Evolutionary conservation across 2,113 vertebrate genomes (phyloP).

Genomic region (Dunckerocampus dactyliophorus): DNA sequence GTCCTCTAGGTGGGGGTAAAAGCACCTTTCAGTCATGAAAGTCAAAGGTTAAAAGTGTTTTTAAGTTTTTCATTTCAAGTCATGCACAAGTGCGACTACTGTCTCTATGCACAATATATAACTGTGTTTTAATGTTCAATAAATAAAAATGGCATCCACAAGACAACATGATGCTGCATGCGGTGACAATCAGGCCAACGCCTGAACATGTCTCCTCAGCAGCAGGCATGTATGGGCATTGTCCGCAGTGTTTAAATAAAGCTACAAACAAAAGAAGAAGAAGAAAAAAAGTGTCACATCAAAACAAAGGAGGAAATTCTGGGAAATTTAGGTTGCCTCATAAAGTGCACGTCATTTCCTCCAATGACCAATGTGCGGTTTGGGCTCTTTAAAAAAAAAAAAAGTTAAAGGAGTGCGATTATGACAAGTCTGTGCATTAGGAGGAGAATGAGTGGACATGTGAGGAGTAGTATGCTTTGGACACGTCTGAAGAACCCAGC

Average conservation of each 20-base stretch:
- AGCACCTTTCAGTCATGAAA: not conserved
- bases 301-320: constrained; percentile 66
- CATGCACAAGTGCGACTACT: too few relatives aligned
- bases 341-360: constrained; percentile 74
- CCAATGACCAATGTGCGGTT: constrained; percentile 71
- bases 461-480: constrained; percentile 66
- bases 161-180: not conserved
- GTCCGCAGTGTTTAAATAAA: not conserved
- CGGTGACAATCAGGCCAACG: not conserved
- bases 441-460: constrained; percentile 72
- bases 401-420: constrained; percentile 46
- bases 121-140: too few relatives aligned
- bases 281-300: constrained; percentile 22
- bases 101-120: too few relatives aligned
- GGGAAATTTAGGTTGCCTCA: constrained; percentile 74
- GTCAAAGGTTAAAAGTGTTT: too few relatives aligned
- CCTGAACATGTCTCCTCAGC: constrained; percentile 15
- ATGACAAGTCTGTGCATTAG: constrained; percentile 61
- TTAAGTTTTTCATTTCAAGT: too few relatives aligned
- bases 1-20: not conserved
- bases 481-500: constrained; percentile 47
- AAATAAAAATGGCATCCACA: too few relatives aligned
- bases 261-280: constrained; percentile 8
- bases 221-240: constrained; percentile 27
- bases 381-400: constrained; percentile 62